Evolutionary conservation across 2,113 vertebrate genomes (phyloP).

Genomic region (Falco punctatus): DNA sequence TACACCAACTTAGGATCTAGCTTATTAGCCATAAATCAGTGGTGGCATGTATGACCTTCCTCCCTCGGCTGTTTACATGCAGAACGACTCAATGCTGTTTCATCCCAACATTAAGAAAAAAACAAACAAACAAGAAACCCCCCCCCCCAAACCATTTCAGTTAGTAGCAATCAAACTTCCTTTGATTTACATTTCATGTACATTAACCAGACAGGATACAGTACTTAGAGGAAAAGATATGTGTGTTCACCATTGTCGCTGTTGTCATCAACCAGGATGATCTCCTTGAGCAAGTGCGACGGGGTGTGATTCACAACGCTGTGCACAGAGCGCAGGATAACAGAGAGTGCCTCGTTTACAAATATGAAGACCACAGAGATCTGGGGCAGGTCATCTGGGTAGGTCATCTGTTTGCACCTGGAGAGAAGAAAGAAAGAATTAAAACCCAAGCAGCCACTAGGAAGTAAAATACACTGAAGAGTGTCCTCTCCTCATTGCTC

Average conservation of each 20-base stretch:
- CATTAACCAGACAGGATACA: neutral
- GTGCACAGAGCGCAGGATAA: constrained; percentile 96
- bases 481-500: neutral
- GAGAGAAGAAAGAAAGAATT: neutral
- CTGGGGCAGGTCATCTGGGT: constrained; percentile 88
- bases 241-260: constrained; percentile 88
- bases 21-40: neutral
- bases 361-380: constrained; percentile 98
- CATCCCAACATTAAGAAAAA: neutral
- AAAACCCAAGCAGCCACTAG: neutral
- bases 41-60: neutral
- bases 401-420: constrained; percentile 91
- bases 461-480: neutral
- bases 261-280: constrained; percentile 97
- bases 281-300: constrained; percentile 92
- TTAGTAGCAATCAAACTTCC: neutral
- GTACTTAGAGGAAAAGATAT: fast-evolving
- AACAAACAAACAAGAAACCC: too few species aligned
- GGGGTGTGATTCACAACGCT: constrained; percentile 97
- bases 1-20: neutral
- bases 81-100: neutral
- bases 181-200: neutral
- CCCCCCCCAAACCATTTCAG: neutral
- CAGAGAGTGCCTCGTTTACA: constrained; percentile 93
- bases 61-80: neutral